Base-by-base conservation (phyloP, 2,113 vertebrate species). In the Oncorhynchus clarkii region DNA sequence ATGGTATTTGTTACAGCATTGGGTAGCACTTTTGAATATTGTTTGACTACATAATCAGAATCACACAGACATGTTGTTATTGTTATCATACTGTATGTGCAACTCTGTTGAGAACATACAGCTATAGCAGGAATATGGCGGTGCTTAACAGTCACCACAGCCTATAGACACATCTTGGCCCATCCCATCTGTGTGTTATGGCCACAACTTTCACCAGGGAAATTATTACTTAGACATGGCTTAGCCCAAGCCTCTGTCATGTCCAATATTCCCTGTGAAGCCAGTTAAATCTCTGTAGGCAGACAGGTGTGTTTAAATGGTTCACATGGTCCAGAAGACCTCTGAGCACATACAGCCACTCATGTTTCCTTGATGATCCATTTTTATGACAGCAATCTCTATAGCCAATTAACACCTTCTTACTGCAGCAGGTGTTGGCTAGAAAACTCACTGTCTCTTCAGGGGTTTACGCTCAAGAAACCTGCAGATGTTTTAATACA, bases 241-340 rank as follows among this genome's bases (percentile, higher is more conserved):
- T 39, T 5, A 59, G 29, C 62, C 67, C 64, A 18, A 11, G 34
- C 54, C 34, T 39, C 84, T 78, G 76, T 80, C 82, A 80, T 48
- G 77, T 72, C 31, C 49, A 78, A 75, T 74, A 77, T 68, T 76
- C 67, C 48, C 24, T 67, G 59, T 83, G 73, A 73, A 83, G 84
- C 79, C 49, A 78, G 76, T 72, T 82, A 79, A 90, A 9, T 87
- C 76, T 81, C 74, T 69, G 27, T 66, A 74, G 82, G 27, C 73
- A 76, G 83, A 86, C 87, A 80, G 82, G 26, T 18, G 24, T 71
- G 71, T 88, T 91, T 85, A 89, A 90, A 83, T 51, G 83, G 83
- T 84, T 91, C 88, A 87, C 59, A 22, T 65, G 81, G 29, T 82
- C 57, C 77, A 83, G 80, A 79, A 29, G 70, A 60, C 76, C 74